phyloP scores from a whole-genome alignment of 2,888 invertebrate species.

The Apantesis nais region DNA sequence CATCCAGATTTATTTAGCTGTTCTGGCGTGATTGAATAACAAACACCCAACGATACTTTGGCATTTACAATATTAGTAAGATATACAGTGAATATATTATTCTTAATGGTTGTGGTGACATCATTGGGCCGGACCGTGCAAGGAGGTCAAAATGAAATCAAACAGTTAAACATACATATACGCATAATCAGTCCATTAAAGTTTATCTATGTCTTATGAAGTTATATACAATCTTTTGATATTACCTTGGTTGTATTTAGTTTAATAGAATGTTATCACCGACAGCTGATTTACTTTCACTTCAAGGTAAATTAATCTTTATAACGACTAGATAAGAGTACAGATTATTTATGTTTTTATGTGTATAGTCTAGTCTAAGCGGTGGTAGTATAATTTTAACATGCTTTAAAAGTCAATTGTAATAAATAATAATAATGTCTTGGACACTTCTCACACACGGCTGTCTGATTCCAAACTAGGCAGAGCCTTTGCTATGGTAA shows the following conservation, averaged over 20 bases:
- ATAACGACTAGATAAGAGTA: not conserved
- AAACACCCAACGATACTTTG: not conserved
- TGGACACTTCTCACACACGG: too few relatives aligned
- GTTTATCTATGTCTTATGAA: not conserved
- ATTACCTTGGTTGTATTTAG: not conserved
- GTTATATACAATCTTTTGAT: not conserved
- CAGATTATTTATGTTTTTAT: not conserved
- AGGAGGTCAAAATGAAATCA: not conserved
- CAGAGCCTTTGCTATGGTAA: too few relatives aligned
- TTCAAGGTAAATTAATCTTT: conserved; percentile 1
- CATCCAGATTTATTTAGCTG: not conserved
- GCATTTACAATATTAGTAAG: not conserved
- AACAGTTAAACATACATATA: not conserved
- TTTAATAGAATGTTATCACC: not conserved
- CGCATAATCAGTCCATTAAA: not conserved
- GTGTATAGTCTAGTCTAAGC: too few relatives aligned
- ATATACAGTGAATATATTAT: not conserved
- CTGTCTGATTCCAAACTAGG: too few relatives aligned
- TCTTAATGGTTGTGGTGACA: not conserved
- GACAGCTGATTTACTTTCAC: conserved; percentile 6
- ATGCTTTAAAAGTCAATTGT: too few relatives aligned
- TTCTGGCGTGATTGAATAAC: not conserved
- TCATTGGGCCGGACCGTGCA: not conserved
- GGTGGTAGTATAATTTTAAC: not conserved
- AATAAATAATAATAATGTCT: too few relatives aligned